Base-by-base conservation (phyloP, 2,797 vertebrate genomes). In the Syngnathus rostellatus region DNA sequence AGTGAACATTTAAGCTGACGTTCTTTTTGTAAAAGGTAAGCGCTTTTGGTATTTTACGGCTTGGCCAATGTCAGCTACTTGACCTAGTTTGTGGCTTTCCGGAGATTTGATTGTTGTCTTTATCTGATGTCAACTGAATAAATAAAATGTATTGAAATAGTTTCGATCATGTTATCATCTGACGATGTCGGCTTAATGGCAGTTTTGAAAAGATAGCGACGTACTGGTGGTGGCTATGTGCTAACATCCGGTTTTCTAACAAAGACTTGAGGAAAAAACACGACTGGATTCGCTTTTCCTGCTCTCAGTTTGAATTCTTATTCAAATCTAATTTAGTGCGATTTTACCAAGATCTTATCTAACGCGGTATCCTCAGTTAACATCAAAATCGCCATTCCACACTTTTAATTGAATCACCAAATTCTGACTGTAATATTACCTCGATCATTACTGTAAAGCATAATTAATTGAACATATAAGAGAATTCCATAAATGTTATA, bases 181-280 rank as follows among this genome's bases (percentile, higher is more conserved):
- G 76, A 69, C 70, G 1, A 3, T n/a, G 37, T 68, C 77, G 73
- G 72, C 72, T 65, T 10, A 39, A 65, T 68, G 73, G 77, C 68
- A 79, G 81, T 79, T 76, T 78, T 57, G 55, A 23, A 0, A 3
- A 4, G 0, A 37, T 43, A n/a, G 0, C 0, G 8, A 5, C 31
- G 31, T 31, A 31, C 14, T 9, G 2, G 16, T 25, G 81, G 82
- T 82, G 74, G 77, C 69, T 73, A 66, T 66, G 65, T 64, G 51
- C 70, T 66, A 66, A 84, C 87, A 79, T 88, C 85, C 85, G 85
- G 83, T 86, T 69, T 78, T 46, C 65, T 79, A 86, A 89, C 87
- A 87, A 89, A 87, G 86, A 82, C 77, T 75, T 63, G 64, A 63
- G 78, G 55, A 74, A 85, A 82, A 78, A 66, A 75, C 72, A 70